Evolutionary conservation across 2,113 vertebrate species (phyloP), one percentile per base, ranked within the genome.

Genomic region (Corythornis madagascariensis): DNA sequence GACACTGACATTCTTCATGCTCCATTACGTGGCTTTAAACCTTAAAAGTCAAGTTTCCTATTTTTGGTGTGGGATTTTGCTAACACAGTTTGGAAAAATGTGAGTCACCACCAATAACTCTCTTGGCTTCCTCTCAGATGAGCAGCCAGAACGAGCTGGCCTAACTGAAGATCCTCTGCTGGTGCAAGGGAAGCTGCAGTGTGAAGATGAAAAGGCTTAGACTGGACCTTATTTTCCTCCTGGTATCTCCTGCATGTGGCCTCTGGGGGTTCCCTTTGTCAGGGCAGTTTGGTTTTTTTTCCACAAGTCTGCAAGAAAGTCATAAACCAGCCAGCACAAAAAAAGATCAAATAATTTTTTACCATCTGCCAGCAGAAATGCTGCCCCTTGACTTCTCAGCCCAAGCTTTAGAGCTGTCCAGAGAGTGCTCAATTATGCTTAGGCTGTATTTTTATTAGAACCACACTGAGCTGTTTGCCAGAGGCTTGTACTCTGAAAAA

Each of bases 401-500:
- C 47, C 26, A 35, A 63, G 66, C 50, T 94, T 95, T 86, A 95
- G 69, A 73, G 65, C 65, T 65, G 63, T 53, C 93, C 42, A 33
- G 92, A 93, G 95, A 93, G 92, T 38, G 40, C 53, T 96, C 91
- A 88, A 61, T 92, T 96, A 90, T 4, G 45, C 85, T 80, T 22
- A 88, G 85, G 89, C 55, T 45, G 6, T 78, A 91, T 78, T 94
- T 94, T 93, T 92, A 92, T 92, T 89, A 67, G 33, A 74, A 90
- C 70, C 67, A 74, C 48, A 60, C 81, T 5, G 53, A 94, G 61
- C 81, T 72, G 55, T 85, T 85, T 84, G 72, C 80, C 53, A 84
- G 83, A 84, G 88, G 83, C 77, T 53, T 79, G 61, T 88, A 89
- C 66, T 90, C 91, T 88, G 76, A 93, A 73, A 91, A 96, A 94